Base-by-base conservation (phyloP, 2,113 vertebrate species). In the Gambusia holbrooki region DNA sequence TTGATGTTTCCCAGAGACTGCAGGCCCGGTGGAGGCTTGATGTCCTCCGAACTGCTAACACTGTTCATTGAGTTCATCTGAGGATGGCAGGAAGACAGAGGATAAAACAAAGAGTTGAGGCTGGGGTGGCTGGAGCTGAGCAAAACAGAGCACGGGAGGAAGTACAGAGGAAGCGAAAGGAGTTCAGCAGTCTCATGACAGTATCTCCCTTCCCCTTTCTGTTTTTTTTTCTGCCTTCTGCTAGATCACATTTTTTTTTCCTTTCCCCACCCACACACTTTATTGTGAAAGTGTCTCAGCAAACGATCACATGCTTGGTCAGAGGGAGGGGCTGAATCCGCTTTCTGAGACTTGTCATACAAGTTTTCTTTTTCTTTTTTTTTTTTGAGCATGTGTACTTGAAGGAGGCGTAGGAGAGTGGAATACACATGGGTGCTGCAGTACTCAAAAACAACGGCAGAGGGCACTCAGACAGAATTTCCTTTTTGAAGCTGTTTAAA, bases 1-100 rank as follows among this genome's bases (percentile, higher is more conserved):
- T 92, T 96, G 93, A 97, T 92, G 90, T 93, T 96, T 69, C 96
- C 95, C 0, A 97, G 88, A 62, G 94, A 95, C 0, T 95, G 93
- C 35, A 98, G 93, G 78, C 96, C 96, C 0, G 95, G 93, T 37
- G 97, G 95, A 66, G 97, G 97, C 77, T 99, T 99, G 83, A 98
- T 84, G 64, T 99, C 97, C 89, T 98, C 97, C 0, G 95, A 96
- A 88, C 95, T 95, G 93, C 95, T 96, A 68, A 96, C 91, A 22
- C 85, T 95, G 91, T 94, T 98, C 93, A 96, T 93, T 75, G 96
- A 94, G 65, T 95, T 97, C 86, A 98, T 95, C 97, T 98, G 90
- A 71, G 85, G 76, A 81, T 74, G 81, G 83, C 71, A 82, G 79
- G 37, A 75, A 81, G 71, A 78, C 35, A 74, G 65, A 81, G 73